Percentiles rank a stretch among this genome's conserved stretches.
Evolutionary conservation across 2,113 vertebrate species (phyloP).

Genomic region (Siniperca chuatsi): DNA sequence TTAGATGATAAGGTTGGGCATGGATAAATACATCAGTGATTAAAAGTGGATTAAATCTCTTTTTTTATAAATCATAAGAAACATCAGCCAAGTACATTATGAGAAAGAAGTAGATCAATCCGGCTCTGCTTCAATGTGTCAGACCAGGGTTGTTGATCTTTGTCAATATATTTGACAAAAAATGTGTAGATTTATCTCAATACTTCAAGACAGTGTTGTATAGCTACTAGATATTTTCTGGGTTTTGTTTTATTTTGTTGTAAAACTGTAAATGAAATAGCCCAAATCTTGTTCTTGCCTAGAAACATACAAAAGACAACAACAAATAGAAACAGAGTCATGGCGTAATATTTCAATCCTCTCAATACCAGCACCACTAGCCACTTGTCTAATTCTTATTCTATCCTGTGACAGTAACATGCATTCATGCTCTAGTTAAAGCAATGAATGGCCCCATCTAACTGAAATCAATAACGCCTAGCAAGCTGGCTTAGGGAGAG

Average conservation of each 20-base stretch:
- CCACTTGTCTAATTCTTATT: conserved; percentile 56
- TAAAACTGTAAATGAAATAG: background rate
- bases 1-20: background rate
- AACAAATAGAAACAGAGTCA: background rate
- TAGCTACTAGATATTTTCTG: background rate
- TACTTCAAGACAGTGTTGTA: background rate
- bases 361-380: conserved; percentile 7
- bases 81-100: background rate
- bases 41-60: background rate
- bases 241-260: background rate
- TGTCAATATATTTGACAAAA: background rate
- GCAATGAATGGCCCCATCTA: conserved; percentile 73
- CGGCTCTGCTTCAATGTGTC: background rate
- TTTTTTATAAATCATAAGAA: background rate
- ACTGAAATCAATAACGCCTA: conserved; percentile 78
- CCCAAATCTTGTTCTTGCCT: background rate
- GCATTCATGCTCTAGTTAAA: conserved; percentile 77
- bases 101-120: background rate
- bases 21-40: background rate
- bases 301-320: conserved; percentile 2
- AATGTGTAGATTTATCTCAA: background rate
- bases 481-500: conserved; percentile 49
- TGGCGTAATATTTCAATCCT: conserved; percentile 6
- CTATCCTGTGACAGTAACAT: conserved; percentile 64
- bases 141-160: background rate